Base-by-base conservation (phyloP, 2,888 invertebrate genomes). In the Andrena hattorfiana region DNA sequence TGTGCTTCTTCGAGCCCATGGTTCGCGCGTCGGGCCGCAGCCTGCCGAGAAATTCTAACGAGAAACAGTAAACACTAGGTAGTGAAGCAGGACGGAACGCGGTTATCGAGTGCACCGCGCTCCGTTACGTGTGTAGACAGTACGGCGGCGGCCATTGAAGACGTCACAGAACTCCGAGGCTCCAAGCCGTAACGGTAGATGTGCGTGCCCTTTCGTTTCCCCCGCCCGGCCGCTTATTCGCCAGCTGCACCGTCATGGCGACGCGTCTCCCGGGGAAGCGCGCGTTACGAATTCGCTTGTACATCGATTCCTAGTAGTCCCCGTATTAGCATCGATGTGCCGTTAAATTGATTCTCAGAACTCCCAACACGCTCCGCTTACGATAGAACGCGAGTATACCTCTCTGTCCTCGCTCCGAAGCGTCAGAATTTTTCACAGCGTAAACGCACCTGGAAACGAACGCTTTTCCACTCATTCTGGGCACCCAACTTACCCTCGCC, bases 1-100 rank as follows among this genome's bases (percentile, higher is more conserved):
- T 94, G 84, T 93, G 93, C 85, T 94, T 94, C 91, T 93, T 94
- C 81, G 93, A 90, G 86, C 92, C 92, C 93, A 94, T 94, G 83
- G 84, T 89, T 89, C 87, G 89, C 88, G 86, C 87, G 83, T 89
- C 85, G 35, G 87, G 83, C 87, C 86, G 90, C 91, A 89, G 90
- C 80, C 85, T 89, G 86, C 74, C 62, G 78, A 30, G 49, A 42
- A 66, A 80, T 69, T 73, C 35, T 71, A 75, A 78, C 75, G 62
- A 67, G 56, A 67, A 48, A 66, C 75, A 59, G 60, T 70, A 81
- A 78, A 81, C 69, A 83, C 83, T 85, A 83, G 49, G 66, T 77
- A 28, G 54, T 60, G 32, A 54, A 56, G 13, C 67, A 78, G 8
- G 62, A 67, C 76, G 76, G 77, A 74, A 81, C 78, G 81, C 88